Base-by-base conservation (phyloP, 2,113 vertebrate genomes). In the Atractosteus spatula region DNA sequence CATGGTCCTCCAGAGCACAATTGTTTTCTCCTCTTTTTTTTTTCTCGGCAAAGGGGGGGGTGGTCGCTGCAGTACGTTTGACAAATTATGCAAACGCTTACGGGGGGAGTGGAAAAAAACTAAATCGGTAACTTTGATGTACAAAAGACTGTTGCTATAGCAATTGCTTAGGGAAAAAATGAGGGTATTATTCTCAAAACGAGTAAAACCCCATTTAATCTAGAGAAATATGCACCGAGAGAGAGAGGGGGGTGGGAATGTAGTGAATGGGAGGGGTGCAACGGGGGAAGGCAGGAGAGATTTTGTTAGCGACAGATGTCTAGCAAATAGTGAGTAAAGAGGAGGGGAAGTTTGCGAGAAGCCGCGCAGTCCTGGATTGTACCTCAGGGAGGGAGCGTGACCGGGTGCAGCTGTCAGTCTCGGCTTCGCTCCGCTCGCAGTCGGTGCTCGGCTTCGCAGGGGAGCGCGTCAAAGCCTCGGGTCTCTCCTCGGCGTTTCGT, bases 241-340 rank as follows among this genome's bases (percentile, higher is more conserved):
- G 83, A 82, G 82, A 75, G 66, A 72, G 42, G 76, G 78, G 82
- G 84, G 70, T 41, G 71, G 44, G n/a, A 14, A 8, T 16, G 11
- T 43, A 7, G 57, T 57, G 6, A 54, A 73, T 83, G 84, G 83
- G 83, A 79, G 79, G 84, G 80, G 71, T 51, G 62, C 59, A 61
- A 79, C 78, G 84, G 80, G 78, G 29, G 29, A 29, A 29, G 29
- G 29, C 75, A 81, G 84, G 85, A 78, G 79, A 80, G 78, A 79
- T 71, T 82, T 84, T 78, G 85, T 81, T 86, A 85, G 76, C 85
- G 88, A 90, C 88, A 89, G 86, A 90, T 91, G 90, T 90, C 88
- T 80, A 79, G 78, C 84, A 72, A 78, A 82, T 79, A 72, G 84
- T 74, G 80, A 85, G 66, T 70, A 70, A 74, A 68, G 66, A 70